Evolutionary conservation across 2,797 vertebrate species (phyloP).

Genomic region (Brachymystax lenok): DNA sequence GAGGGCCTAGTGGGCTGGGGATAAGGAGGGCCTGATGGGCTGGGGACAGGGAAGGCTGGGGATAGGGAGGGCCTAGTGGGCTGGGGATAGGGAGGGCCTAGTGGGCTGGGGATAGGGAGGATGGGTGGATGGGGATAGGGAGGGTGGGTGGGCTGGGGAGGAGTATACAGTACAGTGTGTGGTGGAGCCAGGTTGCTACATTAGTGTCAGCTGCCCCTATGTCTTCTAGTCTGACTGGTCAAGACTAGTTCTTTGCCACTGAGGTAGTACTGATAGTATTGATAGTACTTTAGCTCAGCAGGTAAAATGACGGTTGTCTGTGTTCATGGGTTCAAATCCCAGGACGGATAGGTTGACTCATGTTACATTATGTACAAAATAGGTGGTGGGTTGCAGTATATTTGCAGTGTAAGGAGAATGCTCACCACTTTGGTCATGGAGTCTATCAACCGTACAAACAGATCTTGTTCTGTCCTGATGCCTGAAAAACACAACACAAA

Average conservation of each 20-base stretch:
- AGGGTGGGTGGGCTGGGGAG: background rate
- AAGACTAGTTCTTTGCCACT: too few species aligned
- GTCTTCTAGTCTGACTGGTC: too few species aligned
- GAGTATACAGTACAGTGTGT: background rate
- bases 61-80: too few species aligned
- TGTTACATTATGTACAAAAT: background rate
- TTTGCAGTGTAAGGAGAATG: background rate
- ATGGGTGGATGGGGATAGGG: too few species aligned
- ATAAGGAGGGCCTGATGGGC: too few species aligned
- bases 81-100: too few species aligned
- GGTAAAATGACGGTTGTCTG: background rate
- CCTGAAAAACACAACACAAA: slow-evolving; percentile 67
- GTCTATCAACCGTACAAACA: slow-evolving; percentile 91
- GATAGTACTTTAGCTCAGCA: background rate
- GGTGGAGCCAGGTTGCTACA: background rate
- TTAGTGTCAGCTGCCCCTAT: background rate
- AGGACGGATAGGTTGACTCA: slow-evolving; percentile 20
- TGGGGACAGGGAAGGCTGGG: too few species aligned
- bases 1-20: background rate
- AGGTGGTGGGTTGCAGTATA: background rate
- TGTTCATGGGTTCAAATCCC: slow-evolving; percentile 49
- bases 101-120: too few species aligned
- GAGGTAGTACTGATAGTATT: background rate
- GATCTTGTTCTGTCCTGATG: slow-evolving; percentile 91
- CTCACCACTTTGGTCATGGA: slow-evolving; percentile 97